Evolutionary conservation across 2,888 invertebrate genomes (phyloP).

Genomic region (Julus scanicus): DNA sequence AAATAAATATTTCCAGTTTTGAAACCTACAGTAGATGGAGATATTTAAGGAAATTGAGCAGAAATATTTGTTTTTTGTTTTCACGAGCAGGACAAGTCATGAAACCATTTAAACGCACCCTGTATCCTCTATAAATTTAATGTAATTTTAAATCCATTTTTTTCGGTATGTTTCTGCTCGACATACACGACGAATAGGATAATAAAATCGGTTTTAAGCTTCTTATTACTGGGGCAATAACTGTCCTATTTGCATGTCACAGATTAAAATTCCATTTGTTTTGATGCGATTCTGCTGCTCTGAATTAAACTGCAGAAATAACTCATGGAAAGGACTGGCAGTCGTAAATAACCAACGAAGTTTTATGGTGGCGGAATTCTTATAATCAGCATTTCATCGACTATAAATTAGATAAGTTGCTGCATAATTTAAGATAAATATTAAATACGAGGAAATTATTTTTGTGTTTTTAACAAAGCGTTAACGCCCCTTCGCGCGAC

Average conservation of each 20-base stretch:
- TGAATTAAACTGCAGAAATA: not conserved
- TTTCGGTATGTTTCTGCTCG: not conserved
- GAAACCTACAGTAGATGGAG: no score
- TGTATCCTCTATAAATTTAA: not conserved
- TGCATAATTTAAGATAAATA: conserved; percentile 20
- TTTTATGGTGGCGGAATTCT: not conserved
- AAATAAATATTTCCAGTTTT: no score
- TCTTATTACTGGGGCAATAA: not conserved
- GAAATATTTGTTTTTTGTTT: no score
- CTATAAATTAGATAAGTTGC: conserved; percentile 16
- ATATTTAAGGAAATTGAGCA: no score
- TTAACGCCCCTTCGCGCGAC: not conserved
- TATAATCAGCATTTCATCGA: conserved; percentile 24
- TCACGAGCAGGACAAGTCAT: no score
- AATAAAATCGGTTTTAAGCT: not conserved
- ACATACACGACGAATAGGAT: not conserved
- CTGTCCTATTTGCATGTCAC: not conserved
- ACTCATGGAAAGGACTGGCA: not conserved
- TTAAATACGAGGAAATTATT: conserved; percentile 29
- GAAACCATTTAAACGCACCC: not conserved
- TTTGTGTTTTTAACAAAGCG: not conserved
- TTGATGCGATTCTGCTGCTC: not conserved
- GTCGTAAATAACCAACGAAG: not conserved
- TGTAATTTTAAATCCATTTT: not conserved
- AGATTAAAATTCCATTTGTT: conserved; percentile 31